phyloP scores from a whole-genome alignment of 1,140 invertebrate genomes.

The Calliopsis andreniformis region DNA sequence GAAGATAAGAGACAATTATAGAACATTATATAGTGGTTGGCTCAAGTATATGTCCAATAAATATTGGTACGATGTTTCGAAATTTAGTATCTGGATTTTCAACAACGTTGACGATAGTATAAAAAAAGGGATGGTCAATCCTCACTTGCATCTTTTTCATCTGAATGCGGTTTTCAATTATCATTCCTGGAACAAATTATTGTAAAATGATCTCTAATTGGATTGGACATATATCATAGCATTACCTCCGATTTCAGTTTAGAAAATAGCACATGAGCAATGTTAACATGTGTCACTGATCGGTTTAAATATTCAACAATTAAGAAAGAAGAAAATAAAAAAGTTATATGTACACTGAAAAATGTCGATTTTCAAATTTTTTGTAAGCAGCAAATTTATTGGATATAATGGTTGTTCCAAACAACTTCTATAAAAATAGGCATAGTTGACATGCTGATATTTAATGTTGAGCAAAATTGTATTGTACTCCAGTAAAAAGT shows the following conservation, averaged over 20 bases:
- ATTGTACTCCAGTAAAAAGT: constrained; percentile 24
- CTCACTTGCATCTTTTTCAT: neutral
- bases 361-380: no score
- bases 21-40: constrained; percentile 13
- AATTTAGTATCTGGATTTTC: neutral
- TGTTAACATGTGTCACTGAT: no score
- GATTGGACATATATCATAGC: no score
- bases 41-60: constrained; percentile 39
- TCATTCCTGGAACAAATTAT: constrained; percentile 41
- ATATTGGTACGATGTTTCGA: constrained; percentile 20
- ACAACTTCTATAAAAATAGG: neutral
- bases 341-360: no score
- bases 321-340: no score
- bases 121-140: constrained; percentile 59
- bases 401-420: no score
- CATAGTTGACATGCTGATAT: neutral
- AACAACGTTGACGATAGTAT: constrained; percentile 40
- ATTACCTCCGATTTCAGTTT: no score
- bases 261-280: neutral
- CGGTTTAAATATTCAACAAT: no score
- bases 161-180: constrained; percentile 14
- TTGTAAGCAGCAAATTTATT: no score
- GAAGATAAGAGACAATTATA: no score
- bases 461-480: neutral
- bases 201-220: constrained; percentile 2